phyloP scores from a whole-genome alignment of 2,888 invertebrate genomes.

The Lasioglossum villosulum region DNA sequence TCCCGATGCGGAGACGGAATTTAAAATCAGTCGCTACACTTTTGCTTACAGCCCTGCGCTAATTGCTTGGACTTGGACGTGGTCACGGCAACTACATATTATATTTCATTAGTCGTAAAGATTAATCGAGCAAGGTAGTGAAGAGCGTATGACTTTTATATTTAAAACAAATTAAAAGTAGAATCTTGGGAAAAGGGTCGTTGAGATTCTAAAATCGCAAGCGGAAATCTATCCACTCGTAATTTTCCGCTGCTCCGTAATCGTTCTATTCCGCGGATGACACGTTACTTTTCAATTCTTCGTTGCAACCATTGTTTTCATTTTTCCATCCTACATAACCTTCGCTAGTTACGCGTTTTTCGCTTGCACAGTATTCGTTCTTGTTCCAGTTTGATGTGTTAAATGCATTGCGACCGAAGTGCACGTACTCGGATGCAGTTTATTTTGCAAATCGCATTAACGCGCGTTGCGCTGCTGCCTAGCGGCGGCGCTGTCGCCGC shows the following conservation, averaged over 20 bases:
- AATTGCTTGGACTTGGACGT: not conserved
- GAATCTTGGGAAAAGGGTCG: not conserved
- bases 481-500: not conserved
- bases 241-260: slow-evolving; percentile 23
- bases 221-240: not conserved
- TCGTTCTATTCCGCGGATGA: not conserved
- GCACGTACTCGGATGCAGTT: slow-evolving; percentile 10
- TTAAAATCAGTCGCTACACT: not conserved
- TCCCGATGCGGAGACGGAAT: not conserved
- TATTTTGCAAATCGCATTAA: not conserved
- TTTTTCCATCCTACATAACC: not conserved
- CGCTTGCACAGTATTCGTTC: slow-evolving; percentile 1
- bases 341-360: not conserved
- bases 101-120: not conserved
- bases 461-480: slow-evolving; percentile 7
- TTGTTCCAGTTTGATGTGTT: slow-evolving; percentile 5
- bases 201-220: slow-evolving; percentile 15
- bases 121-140: no score
- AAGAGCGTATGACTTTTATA: not conserved
- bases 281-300: slow-evolving; percentile 9
- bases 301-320: not conserved
- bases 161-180: not conserved
- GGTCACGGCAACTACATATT: not conserved
- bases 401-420: slow-evolving; percentile 17
- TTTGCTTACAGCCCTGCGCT: not conserved